phyloP scores from a whole-genome alignment of 2,888 invertebrate genomes.

The Ctena decussata region DNA sequence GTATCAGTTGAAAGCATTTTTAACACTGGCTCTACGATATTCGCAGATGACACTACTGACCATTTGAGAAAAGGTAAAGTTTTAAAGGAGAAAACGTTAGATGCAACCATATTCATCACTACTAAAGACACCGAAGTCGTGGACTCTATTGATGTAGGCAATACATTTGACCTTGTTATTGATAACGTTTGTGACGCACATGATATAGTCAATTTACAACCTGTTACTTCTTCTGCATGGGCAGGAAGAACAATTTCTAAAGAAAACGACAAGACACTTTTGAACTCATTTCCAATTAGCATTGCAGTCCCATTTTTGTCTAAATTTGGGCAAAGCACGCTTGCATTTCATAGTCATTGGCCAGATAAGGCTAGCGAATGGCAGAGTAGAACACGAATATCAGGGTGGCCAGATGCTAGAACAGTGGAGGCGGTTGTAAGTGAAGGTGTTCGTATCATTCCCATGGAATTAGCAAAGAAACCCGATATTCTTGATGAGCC shows the following conservation, averaged over 20 bases:
- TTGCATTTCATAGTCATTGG: neutral
- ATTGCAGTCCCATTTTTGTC: neutral
- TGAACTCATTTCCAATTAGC: neutral
- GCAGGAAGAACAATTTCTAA: neutral
- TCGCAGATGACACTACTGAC: neutral
- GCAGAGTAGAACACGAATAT: neutral
- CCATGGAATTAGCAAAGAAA: neutral
- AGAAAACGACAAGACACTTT: neutral
- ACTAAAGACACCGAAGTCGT: neutral
- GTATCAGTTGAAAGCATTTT: neutral
- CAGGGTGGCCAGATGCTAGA: neutral
- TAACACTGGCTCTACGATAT: neutral
- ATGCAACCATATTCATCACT: neutral
- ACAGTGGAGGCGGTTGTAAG: neutral
- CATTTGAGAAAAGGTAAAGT: neutral
- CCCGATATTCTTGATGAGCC: neutral
- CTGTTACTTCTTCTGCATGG: neutral
- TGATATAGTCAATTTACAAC: neutral
- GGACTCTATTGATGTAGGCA: neutral
- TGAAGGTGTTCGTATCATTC: neutral
- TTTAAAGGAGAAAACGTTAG: neutral
- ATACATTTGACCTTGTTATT: neutral
- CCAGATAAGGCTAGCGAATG: neutral
- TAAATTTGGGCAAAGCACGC: neutral
- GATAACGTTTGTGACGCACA: neutral